phyloP scores from a whole-genome alignment of 2,113 vertebrate genomes.

The Mesocricetus auratus region DNA sequence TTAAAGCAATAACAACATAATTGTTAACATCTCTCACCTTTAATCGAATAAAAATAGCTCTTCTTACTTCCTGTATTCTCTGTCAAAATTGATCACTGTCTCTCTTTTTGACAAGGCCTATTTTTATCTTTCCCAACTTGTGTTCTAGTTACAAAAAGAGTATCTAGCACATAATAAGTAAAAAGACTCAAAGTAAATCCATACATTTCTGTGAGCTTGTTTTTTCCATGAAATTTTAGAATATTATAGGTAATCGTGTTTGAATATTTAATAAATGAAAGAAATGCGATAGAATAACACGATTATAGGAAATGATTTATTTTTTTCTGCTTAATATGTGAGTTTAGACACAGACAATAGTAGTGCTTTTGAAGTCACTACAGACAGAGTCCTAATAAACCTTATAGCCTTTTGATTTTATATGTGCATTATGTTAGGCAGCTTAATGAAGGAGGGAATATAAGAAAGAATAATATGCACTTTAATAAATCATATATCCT shows the following conservation, averaged over 20 bases:
- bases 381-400: constrained; percentile 44
- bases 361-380: constrained; percentile 70
- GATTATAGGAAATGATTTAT: constrained; percentile 51
- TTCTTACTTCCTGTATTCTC: background rate
- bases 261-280: constrained; percentile 31
- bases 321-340: constrained; percentile 52
- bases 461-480: constrained; percentile 89
- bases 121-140: constrained; percentile 16
- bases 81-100: constrained; percentile 41
- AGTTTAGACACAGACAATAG: constrained; percentile 46
- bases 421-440: constrained; percentile 86
- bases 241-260: background rate
- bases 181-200: constrained; percentile 30
- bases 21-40: constrained; percentile 14
- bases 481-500: constrained; percentile 95
- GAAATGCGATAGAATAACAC: background rate
- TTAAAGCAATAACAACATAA: background rate
- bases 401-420: constrained; percentile 80
- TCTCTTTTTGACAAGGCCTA: background rate
- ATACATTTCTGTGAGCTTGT: background rate
- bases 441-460: constrained; percentile 89
- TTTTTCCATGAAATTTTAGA: background rate
- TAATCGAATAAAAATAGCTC: constrained; percentile 7
- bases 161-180: background rate
- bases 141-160: constrained; percentile 14